Conservation (phyloP, 92 coral and sea anemone genomes). For the Micromussa lordhowensis region DNA sequence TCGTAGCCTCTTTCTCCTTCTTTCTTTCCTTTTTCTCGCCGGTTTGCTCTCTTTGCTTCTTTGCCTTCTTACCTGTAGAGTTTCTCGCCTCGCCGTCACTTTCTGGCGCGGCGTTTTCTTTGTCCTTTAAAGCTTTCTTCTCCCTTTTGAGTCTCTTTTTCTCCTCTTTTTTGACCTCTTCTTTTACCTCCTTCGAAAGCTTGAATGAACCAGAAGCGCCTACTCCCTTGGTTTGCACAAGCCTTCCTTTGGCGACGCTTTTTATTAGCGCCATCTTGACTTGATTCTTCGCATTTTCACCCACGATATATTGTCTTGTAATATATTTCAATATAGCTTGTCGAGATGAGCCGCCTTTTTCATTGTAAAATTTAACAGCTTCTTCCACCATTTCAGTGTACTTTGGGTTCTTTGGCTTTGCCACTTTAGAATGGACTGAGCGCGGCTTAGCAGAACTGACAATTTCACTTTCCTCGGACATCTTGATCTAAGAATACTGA, state of each 20-base stretch:
- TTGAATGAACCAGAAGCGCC: slow-evolving; percentile 91
- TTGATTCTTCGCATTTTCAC: slow-evolving; percentile 68
- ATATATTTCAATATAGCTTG: slow-evolving; percentile 85
- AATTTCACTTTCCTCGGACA: slow-evolving; percentile 18
- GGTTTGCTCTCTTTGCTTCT: slow-evolving; percentile 34
- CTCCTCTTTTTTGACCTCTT: slow-evolving; percentile 63
- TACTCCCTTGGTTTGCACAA: slow-evolving; percentile 82
- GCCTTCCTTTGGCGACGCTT: slow-evolving; percentile 67
- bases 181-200: slow-evolving; percentile 79
- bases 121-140: slow-evolving; percentile 51
- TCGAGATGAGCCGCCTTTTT: slow-evolving; percentile 87
- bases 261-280: slow-evolving; percentile 79
- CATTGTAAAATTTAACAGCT: slow-evolving; percentile 77
- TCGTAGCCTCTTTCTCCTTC: slow-evolving; percentile 32
- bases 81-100: slow-evolving; percentile 22
- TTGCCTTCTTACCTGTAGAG: slow-evolving; percentile 28
- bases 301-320: slow-evolving; percentile 74
- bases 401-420: slow-evolving; percentile 71
- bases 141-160: slow-evolving; percentile 25
- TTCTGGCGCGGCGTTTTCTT: slow-evolving; percentile 41
- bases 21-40: not conserved
- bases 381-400: slow-evolving; percentile 90
- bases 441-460: not conserved
- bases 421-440: slow-evolving; percentile 1
- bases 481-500: not conserved